Evolutionary conservation across 2,888 invertebrate species (phyloP).

Genomic region (Caenorhabditis virilis): DNA sequence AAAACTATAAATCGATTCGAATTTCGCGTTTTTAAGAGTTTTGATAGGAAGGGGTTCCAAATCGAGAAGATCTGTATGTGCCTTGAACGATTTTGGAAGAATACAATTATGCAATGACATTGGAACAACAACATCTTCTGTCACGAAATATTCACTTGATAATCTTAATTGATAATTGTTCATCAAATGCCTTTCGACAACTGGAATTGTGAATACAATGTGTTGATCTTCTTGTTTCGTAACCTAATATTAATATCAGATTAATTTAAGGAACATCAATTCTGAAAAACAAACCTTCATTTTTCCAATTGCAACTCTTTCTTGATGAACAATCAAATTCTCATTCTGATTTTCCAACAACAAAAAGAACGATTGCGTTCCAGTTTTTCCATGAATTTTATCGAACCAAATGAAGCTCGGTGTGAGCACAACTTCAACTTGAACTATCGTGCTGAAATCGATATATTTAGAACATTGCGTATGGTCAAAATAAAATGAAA

Average conservation of each 20-base stretch:
- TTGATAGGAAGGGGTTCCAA: conserved; percentile 86
- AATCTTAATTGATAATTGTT: conserved; percentile 80
- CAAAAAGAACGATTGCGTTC: conserved; percentile 87
- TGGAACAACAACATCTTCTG: conserved; percentile 72
- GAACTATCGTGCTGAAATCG: conserved; percentile 69
- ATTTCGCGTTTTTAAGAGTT: conserved; percentile 80
- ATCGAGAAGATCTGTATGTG: conserved; percentile 89
- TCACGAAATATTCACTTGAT: conserved; percentile 76
- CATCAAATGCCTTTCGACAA: conserved; percentile 84
- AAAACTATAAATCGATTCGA: conserved; percentile 85
- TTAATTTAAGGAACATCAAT: not conserved
- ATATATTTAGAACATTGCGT: not conserved
- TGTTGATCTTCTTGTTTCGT: conserved; percentile 79
- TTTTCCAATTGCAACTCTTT: conserved; percentile 83
- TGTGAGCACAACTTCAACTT: conserved; percentile 58
- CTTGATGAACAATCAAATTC: conserved; percentile 93
- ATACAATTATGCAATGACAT: conserved; percentile 83
- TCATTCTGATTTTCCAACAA: conserved; percentile 96
- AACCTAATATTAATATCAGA: conserved; percentile 74
- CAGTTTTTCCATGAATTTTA: conserved; percentile 80
- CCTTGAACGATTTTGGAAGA: conserved; percentile 87
- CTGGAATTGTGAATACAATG: conserved; percentile 90
- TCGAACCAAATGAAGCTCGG: conserved; percentile 74
- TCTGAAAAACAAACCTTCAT: conserved; percentile 75
- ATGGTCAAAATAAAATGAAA: not conserved